phyloP scores from a whole-genome alignment of 2,888 invertebrate genomes.

The Platycnemis pennipes region DNA sequence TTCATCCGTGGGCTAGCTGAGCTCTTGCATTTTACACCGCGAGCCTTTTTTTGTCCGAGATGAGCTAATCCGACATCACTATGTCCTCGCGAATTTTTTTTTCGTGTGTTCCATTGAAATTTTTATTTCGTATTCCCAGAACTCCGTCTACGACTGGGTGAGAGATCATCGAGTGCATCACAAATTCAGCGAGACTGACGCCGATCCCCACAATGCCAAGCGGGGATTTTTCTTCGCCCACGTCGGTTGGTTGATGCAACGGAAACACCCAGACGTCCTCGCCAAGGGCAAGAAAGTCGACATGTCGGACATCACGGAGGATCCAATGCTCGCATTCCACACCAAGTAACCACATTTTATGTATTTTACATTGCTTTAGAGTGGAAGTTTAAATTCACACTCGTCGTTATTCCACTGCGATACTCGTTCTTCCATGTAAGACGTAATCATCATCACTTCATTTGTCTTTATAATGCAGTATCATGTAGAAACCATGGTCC shows the following conservation, averaged over 20 bases:
- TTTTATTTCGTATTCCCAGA: conserved; percentile 77
- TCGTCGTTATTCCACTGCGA: too few species aligned
- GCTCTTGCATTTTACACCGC: background rate
- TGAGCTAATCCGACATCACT: background rate
- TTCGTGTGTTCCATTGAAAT: background rate
- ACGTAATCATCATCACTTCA: too few species aligned
- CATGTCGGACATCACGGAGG: conserved; percentile 88
- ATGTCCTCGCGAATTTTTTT: background rate
- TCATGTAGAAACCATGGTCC: too few species aligned
- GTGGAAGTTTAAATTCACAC: too few species aligned
- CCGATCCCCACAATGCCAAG: conserved; percentile 90
- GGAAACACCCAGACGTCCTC: conserved; percentile 92
- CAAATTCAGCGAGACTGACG: conserved; percentile 86
- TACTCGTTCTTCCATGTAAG: too few species aligned
- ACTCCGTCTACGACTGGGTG: conserved; percentile 78
- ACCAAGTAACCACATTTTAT: conserved; percentile 82
- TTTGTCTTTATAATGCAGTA: too few species aligned
- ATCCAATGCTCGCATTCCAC: conserved; percentile 90
- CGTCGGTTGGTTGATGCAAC: conserved; percentile 95
- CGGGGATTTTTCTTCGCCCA: conserved; percentile 96
- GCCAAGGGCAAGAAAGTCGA: conserved; percentile 89
- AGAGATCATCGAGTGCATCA: conserved; percentile 78
- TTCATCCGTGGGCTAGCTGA: background rate
- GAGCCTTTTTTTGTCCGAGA: background rate
- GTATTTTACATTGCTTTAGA: background rate